A percentile compares a stretch with the other conserved stretches of the same genome.
These are phyloP conservation scores for Spicauda simplicius DNA, from an alignment of 2,888 invertebrate genomes.

Conservation along the genomic window DNA sequence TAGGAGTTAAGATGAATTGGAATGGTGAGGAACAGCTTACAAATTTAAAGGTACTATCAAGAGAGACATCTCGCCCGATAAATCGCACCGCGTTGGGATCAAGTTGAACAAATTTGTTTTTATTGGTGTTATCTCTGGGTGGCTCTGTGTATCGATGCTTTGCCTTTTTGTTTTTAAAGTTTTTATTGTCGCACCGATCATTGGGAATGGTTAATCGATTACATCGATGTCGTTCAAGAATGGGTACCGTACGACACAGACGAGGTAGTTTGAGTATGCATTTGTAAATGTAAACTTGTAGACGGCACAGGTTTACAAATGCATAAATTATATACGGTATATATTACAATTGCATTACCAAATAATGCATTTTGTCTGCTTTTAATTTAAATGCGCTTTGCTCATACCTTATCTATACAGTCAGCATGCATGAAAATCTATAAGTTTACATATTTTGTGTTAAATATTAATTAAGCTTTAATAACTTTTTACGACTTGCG, in stretches of 20 bases:
- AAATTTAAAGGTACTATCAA: slow-evolving; percentile 68
- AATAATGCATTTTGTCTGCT: too few species aligned
- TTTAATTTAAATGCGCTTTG: too few species aligned
- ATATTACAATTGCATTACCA: too few species aligned
- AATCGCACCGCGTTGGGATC: slow-evolving; percentile 72
- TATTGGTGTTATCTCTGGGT: slow-evolving; percentile 79
- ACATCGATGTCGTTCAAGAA: slow-evolving; percentile 28
- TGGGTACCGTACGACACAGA: slow-evolving; percentile 5
- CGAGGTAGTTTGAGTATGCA: slow-evolving; percentile 1
- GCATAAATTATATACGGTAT: neutral
- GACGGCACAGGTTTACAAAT: neutral
- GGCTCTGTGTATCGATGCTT: slow-evolving; percentile 66
- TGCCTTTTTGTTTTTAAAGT: slow-evolving; percentile 43
- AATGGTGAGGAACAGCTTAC: slow-evolving; percentile 42
- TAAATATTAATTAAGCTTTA: too few species aligned
- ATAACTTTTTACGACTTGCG: too few species aligned
- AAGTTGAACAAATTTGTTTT: slow-evolving; percentile 76
- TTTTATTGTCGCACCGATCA: slow-evolving; percentile 46
- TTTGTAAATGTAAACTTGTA: neutral
- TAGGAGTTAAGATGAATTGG: slow-evolving; percentile 21
- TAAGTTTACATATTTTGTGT: too few species aligned
- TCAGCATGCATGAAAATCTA: too few species aligned
- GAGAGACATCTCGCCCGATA: slow-evolving; percentile 76
- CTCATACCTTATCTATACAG: too few species aligned
- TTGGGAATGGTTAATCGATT: slow-evolving; percentile 43